These are phyloP conservation scores for Drosophila imparisetae DNA, from an alignment of 2,888 invertebrate species.

Conservation along the genomic window DNA sequence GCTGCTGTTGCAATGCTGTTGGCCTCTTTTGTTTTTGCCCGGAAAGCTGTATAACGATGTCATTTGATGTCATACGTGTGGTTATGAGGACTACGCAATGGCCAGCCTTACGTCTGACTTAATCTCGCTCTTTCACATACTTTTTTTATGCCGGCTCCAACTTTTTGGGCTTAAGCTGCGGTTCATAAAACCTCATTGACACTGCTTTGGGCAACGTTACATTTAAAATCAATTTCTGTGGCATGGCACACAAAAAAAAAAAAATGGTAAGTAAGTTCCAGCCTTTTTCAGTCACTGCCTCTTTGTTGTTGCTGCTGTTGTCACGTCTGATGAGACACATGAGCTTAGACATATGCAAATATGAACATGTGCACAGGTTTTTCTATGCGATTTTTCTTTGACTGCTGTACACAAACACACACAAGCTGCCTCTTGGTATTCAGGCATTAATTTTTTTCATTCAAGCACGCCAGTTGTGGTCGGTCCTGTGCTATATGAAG, in stretches of 20 bases:
- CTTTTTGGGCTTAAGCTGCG: constrained; percentile 51
- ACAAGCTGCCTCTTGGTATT: constrained; percentile 42
- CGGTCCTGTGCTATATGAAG: constrained; percentile 50
- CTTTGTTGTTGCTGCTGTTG: constrained; percentile 30
- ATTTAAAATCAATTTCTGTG: constrained; percentile 73
- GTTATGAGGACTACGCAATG: constrained; percentile 49
- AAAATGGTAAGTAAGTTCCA: constrained; percentile 14
- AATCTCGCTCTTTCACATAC: constrained; percentile 39
- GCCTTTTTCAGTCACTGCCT: constrained; percentile 13
- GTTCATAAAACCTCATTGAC: constrained; percentile 55
- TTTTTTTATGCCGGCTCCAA: constrained; percentile 13
- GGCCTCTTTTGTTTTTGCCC: constrained; percentile 49
- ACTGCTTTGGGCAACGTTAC: constrained; percentile 61
- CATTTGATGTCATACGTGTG: constrained; percentile 72
- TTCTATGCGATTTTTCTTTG: constrained; percentile 27
- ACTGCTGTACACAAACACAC: constrained; percentile 15
- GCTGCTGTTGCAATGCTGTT: constrained; percentile 42
- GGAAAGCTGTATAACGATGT: constrained; percentile 71
- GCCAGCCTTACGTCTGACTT: constrained; percentile 45
- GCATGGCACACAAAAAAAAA: constrained; percentile 26
- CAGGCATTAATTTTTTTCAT: constrained; percentile 40
- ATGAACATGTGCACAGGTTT: constrained; percentile 49
- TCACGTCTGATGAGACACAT: constrained; percentile 45
- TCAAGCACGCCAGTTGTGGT: constrained; percentile 34
- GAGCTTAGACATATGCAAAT: constrained; percentile 52